These are phyloP conservation scores for Drosophila rhopaloa DNA, from an alignment of 1,140 invertebrate genomes.

Conservation along the genomic window DNA sequence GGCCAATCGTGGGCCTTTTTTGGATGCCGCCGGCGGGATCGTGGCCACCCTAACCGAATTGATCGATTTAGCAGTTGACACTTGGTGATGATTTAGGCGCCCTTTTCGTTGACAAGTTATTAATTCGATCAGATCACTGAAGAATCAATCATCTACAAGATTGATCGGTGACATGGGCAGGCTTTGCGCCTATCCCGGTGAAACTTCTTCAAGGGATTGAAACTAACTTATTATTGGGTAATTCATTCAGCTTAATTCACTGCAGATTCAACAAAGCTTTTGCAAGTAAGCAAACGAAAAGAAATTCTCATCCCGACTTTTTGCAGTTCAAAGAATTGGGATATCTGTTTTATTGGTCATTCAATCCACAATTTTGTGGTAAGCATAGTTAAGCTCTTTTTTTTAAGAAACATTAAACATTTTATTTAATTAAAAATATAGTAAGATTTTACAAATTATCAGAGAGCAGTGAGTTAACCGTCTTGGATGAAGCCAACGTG, in stretches of 20 bases:
- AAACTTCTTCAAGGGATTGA: too few species aligned
- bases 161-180: conserved; percentile 3
- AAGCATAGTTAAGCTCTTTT: too few species aligned
- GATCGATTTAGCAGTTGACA: conserved; percentile 14
- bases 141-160: conserved; percentile 21
- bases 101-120: conserved; percentile 11
- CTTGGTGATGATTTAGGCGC: conserved; percentile 13
- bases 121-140: too few species aligned
- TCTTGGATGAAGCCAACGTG: neutral
- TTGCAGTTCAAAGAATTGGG: too few species aligned
- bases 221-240: neutral
- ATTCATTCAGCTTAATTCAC: too few species aligned
- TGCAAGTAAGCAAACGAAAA: neutral
- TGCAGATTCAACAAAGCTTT: too few species aligned
- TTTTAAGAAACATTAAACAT: neutral
- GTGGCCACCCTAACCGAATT: neutral
- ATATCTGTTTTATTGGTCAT: too few species aligned
- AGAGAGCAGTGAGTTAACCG: neutral
- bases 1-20: conserved; percentile 4
- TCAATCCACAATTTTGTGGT: too few species aligned
- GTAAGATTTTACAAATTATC: neutral
- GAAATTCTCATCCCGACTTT: neutral
- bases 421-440: neutral
- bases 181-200: neutral
- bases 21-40: conserved; percentile 13